Percentiles rank a stretch among this genome's conserved stretches.
Evolutionary conservation across 2,113 vertebrate genomes (phyloP).

Genomic region (Oncorhynchus nerka): DNA sequence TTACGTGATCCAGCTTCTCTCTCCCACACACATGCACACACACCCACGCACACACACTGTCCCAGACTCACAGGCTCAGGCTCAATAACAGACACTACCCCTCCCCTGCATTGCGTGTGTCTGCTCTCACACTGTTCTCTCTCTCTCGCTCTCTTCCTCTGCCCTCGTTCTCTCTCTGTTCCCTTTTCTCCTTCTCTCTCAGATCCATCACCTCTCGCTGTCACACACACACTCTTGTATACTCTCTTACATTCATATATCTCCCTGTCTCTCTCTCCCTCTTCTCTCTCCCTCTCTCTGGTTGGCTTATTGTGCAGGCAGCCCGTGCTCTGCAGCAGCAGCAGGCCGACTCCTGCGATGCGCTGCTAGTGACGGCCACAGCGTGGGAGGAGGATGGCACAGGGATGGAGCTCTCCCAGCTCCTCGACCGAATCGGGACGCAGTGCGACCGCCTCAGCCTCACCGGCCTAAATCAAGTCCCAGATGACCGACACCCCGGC

Average conservation of each 20-base stretch:
- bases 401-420: slow-evolving; percentile 88
- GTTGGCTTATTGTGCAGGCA: slow-evolving; percentile 72
- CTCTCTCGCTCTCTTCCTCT: neutral
- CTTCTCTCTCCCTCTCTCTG: slow-evolving; percentile 27
- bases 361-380: slow-evolving; percentile 50
- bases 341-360: slow-evolving; percentile 59
- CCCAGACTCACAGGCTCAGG: neutral
- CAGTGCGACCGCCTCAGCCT: slow-evolving; percentile 74
- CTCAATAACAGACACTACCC: slow-evolving; percentile 4
- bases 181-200: slow-evolving; percentile 4
- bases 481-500: slow-evolving; percentile 25
- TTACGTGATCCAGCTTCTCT: neutral
- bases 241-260: neutral
- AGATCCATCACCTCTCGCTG: neutral
- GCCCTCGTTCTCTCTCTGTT: slow-evolving; percentile 3
- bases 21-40: neutral
- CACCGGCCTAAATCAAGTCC: slow-evolving; percentile 9
- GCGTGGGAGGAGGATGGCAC: slow-evolving; percentile 87
- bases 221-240: neutral
- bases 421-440: slow-evolving; percentile 82
- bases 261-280: slow-evolving; percentile 6
- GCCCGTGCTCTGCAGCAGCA: slow-evolving; percentile 78
- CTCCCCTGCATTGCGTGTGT: slow-evolving; percentile 39
- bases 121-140: neutral
- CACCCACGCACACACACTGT: slow-evolving; percentile 6